These are phyloP conservation scores for Carpatolechia fugitivella DNA, from an alignment of 2,888 invertebrate species.

Conservation along the genomic window DNA sequence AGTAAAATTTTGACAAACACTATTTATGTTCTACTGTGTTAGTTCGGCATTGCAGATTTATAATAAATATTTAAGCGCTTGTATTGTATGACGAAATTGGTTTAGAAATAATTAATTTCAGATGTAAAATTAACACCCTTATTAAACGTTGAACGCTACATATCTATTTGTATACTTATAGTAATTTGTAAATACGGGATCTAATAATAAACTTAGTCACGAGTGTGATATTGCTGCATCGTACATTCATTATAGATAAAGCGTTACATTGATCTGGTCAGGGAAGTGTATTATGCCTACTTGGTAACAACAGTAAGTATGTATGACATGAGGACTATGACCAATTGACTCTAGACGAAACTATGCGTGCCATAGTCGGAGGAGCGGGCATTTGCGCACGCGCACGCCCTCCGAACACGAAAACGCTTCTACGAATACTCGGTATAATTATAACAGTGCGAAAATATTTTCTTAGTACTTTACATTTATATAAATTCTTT, in stretches of 20 bases:
- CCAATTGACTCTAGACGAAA: conserved; percentile 54
- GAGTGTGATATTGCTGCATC: background rate
- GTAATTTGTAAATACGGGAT: conserved; percentile 1
- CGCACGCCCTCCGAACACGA: background rate
- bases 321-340: conserved; percentile 40
- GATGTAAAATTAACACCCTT: background rate
- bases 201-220: background rate
- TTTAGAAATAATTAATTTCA: background rate
- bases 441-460: conserved; percentile 72
- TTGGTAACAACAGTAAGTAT: conserved; percentile 65
- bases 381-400: too few species aligned
- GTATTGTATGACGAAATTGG: too few species aligned
- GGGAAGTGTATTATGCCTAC: conserved; percentile 35
- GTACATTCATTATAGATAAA: background rate
- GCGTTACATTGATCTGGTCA: conserved; percentile 1
- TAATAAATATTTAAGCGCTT: too few species aligned
- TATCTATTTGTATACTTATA: background rate
- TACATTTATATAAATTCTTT: conserved; percentile 74
- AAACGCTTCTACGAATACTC: conserved; percentile 47
- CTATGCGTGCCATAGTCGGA: background rate
- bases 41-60: too few species aligned
- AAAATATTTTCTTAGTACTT: conserved; percentile 72
- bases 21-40: too few species aligned
- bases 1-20: too few species aligned
- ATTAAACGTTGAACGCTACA: background rate